Percentiles rank a stretch among this genome's conserved stretches.
Conservation (phyloP, 30 jellyfish, hydroid and myxozoan species). For the Mastigias papua region DNA sequence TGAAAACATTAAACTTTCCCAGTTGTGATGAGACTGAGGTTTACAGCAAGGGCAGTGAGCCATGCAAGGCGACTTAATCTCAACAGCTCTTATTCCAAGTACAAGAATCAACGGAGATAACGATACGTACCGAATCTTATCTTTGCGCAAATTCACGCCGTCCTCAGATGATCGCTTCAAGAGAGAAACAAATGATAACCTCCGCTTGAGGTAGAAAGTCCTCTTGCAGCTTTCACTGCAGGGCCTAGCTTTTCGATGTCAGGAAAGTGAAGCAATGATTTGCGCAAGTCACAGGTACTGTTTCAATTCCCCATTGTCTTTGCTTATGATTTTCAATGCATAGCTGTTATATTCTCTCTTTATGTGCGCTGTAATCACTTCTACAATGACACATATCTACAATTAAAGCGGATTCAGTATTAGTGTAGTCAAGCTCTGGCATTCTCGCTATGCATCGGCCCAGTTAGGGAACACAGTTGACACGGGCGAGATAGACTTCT, state of each 20-base stretch:
- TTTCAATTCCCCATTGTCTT: constrained; percentile 46
- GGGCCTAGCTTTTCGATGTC: neutral
- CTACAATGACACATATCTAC: neutral
- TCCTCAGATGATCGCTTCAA: neutral
- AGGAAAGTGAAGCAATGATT: neutral
- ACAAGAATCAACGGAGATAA: no score
- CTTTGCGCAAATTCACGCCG: no score
- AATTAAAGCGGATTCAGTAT: no score
- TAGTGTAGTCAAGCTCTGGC: no score
- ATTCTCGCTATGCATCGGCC: no score
- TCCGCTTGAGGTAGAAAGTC: neutral
- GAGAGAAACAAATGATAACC: neutral
- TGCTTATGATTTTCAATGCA: constrained; percentile 45
- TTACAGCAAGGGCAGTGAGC: neutral
- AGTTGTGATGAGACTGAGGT: neutral
- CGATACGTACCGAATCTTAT: neutral
- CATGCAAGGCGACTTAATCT: neutral
- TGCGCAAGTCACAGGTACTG: constrained; percentile 29
- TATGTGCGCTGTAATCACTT: neutral
- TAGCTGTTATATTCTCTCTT: neutral
- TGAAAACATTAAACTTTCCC: no score
- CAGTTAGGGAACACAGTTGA: no score
- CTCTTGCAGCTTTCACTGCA: neutral
- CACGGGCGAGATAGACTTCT: no score
- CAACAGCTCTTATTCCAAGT: no score